These are phyloP conservation scores for Myiothlypis chrysogaster DNA, from an alignment of 2,797 vertebrate species.

Conservation along the genomic window DNA sequence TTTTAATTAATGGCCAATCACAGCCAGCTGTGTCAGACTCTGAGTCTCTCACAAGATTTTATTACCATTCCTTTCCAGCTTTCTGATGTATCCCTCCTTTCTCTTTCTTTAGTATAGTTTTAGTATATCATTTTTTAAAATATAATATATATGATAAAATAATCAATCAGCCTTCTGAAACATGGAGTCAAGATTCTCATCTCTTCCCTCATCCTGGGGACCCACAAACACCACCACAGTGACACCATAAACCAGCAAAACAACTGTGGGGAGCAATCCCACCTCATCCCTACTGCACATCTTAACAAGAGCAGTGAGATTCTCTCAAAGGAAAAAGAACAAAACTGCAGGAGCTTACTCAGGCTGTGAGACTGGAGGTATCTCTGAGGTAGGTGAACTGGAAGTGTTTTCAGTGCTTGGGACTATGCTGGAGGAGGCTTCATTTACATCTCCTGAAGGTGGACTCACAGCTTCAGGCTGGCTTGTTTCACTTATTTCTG, in stretches of 20 bases:
- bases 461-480: conserved; percentile 67
- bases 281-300: background rate
- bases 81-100: no score
- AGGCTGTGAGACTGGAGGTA: conserved; percentile 71
- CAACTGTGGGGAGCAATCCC: background rate
- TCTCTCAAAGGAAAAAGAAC: background rate
- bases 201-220: no score
- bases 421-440: conserved; percentile 61
- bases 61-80: no score
- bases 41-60: no score
- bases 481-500: conserved; percentile 72
- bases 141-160: no score
- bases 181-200: no score
- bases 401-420: conserved; percentile 80
- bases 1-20: no score
- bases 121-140: no score
- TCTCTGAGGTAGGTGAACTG: conserved; percentile 91
- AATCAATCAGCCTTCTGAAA: no score
- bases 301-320: background rate
- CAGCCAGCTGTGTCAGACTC: no score
- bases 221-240: no score
- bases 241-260: background rate
- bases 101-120: no score
- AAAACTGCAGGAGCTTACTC: conserved; percentile 76
- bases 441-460: conserved; percentile 63